Evolutionary conservation across 2,888 invertebrate species (phyloP).

Genomic region (Galeruca laticollis): DNA sequence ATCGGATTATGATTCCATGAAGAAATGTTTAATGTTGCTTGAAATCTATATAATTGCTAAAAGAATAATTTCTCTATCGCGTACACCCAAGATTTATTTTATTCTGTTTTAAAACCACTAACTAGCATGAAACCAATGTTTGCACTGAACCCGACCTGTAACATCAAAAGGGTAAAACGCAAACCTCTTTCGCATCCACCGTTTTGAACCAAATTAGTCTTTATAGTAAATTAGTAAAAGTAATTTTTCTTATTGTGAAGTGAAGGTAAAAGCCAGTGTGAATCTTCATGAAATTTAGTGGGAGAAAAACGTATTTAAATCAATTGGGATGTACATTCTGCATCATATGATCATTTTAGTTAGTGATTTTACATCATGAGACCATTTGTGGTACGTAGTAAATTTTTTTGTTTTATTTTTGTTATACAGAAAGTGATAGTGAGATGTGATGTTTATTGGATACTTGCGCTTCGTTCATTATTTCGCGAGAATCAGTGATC

Average conservation of each 20-base stretch:
- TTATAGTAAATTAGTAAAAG: constrained; percentile 57
- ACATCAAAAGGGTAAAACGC: constrained; percentile 28
- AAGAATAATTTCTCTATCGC: neutral
- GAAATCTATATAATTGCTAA: neutral
- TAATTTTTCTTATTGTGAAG: constrained; percentile 56
- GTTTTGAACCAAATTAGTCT: constrained; percentile 49
- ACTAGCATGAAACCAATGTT: neutral
- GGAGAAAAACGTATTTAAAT: constrained; percentile 54
- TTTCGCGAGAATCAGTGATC: neutral
- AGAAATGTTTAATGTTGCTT: too few relatives aligned
- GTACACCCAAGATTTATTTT: neutral
- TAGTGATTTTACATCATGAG: constrained; percentile 62
- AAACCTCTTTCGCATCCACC: constrained; percentile 12
- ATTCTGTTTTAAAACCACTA: neutral
- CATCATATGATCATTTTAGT: constrained; percentile 60
- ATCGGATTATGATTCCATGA: too few relatives aligned
- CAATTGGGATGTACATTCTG: constrained; percentile 57
- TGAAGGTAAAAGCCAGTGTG: constrained; percentile 55
- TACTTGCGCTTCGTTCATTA: neutral
- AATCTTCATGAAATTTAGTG: constrained; percentile 48
- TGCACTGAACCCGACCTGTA: neutral
- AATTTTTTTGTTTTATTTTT: constrained; percentile 35
- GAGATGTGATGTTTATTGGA: constrained; percentile 31
- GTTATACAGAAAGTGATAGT: constrained; percentile 42
- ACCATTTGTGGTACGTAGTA: constrained; percentile 63